A percentile compares a stretch with the other conserved stretches of the same genome.
Evolutionary conservation across 2,113 vertebrate species (phyloP).

Genomic region (Urocitellus parryii): DNA sequence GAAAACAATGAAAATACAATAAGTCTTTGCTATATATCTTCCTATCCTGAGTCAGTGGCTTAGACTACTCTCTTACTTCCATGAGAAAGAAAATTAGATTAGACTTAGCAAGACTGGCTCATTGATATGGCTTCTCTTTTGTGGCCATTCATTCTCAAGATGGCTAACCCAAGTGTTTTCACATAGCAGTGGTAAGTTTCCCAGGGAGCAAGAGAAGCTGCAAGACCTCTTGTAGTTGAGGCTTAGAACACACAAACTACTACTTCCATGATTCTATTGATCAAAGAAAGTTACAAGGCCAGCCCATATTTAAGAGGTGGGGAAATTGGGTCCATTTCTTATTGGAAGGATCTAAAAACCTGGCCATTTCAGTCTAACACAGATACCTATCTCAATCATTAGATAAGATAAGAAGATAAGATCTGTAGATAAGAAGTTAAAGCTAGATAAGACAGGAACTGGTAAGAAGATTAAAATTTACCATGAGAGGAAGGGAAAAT

Average conservation of each 20-base stretch:
- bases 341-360: background rate
- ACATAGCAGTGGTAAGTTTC: background rate
- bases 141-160: background rate
- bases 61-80: background rate
- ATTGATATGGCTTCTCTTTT: background rate
- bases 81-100: background rate
- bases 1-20: background rate
- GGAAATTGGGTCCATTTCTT: background rate
- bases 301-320: background rate
- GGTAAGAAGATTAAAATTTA: constrained; percentile 38
- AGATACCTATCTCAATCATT: background rate
- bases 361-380: background rate
- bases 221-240: background rate
- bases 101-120: background rate
- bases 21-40: background rate
- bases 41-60: background rate
- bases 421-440: background rate
- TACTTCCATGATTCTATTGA: background rate
- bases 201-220: background rate
- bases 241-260: background rate
- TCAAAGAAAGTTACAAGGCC: background rate
- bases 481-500: background rate
- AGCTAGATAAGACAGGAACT: constrained; percentile 26
- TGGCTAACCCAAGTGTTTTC: background rate
- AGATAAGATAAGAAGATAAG: no score